Evolutionary conservation across 2,888 invertebrate genomes (phyloP), one percentile per base, ranked within the genome.

Genomic region (Euproctis similis): DNA sequence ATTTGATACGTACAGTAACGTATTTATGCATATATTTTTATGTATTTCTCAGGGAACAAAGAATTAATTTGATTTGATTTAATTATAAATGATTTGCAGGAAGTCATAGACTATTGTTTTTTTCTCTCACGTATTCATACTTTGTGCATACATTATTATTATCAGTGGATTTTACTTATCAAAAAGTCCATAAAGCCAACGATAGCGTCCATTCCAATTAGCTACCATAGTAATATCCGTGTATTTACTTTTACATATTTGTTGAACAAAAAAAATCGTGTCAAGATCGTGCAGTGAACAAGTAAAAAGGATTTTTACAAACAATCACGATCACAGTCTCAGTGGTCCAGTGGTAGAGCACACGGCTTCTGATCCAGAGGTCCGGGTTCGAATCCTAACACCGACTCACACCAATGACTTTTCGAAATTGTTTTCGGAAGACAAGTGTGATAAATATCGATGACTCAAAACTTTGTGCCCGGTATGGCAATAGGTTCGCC

Each of bases 21-120:
- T 14, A 14, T 14, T 4, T 14, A 4, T 14, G 12, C 4, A 28
- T 25, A 20, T 13, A 27, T 10, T 23, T 28, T 26, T 18, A 17
- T 39, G 30, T 36, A 42, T 31, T 57, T 61, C 61, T 59, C 63
- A 60, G 36, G 64, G 64, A 62, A 61, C 47, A 36, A 51, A 54
- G 48, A 59, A 59, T n/a, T n/a, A n/a, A n/a, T n/a, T n/a, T n/a
- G n/a, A n/a, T 45, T 25, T 13, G 30, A 23, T 28, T 26, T 36
- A 36, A 32, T 25, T 35, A 27, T 39, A 35, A 34, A 31, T 37
- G 32, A 30, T 30, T 23, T 20, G 36, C 26, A 56, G 57, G 51
- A 53, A 53, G 54, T 36, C 34, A 30, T 18, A 23, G 31, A 26
- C 33, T 19, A 47, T 53, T 53, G 53, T 53, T 41, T 38, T 36